Conservation (phyloP, 2,113 vertebrate species). For the Loxodonta africana region DNA sequence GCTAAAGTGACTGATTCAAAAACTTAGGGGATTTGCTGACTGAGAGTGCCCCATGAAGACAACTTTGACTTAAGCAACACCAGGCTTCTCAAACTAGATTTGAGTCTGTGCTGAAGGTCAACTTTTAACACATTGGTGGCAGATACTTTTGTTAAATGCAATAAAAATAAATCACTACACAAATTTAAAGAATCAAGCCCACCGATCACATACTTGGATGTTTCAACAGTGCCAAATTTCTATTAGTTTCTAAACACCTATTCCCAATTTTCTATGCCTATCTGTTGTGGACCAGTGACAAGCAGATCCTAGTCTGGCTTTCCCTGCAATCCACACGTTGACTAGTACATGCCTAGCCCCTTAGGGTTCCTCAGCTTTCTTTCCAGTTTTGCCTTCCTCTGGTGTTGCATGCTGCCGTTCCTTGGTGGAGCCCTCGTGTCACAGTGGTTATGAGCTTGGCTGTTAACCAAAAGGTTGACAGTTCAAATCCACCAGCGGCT, state of each 20-base stretch:
- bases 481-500: no score
- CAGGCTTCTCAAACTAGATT: background rate
- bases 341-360: background rate
- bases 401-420: background rate
- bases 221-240: background rate
- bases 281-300: background rate
- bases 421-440: background rate
- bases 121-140: background rate
- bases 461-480: no score
- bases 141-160: background rate
- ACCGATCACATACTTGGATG: constrained; percentile 1
- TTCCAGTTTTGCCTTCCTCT: background rate
- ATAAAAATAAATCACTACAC: background rate
- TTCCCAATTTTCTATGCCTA: background rate
- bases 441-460: no score
- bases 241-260: background rate
- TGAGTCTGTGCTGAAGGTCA: background rate
- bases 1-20: background rate
- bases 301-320: background rate
- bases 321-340: background rate
- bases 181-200: background rate
- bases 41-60: background rate
- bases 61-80: background rate
- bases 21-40: background rate
- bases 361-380: background rate